Conservation (phyloP, 2,113 vertebrate genomes). For the Centropus bengalensis region DNA sequence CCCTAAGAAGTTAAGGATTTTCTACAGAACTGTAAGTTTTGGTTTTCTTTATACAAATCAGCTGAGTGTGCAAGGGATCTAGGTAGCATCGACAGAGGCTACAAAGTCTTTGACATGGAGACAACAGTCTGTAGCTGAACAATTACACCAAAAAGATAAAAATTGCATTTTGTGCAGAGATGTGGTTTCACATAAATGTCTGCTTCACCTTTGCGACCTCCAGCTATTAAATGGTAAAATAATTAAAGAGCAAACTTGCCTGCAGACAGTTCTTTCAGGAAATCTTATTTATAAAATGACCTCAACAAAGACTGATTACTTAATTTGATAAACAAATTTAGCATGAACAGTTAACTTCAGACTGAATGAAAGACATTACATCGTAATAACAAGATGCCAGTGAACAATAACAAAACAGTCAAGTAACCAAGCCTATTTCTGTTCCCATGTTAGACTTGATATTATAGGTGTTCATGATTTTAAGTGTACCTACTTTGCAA, state of each 20-base stretch:
- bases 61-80: background rate
- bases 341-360: slow-evolving; percentile 37
- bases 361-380: slow-evolving; percentile 57
- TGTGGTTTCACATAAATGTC: slow-evolving; percentile 62
- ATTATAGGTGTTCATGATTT: background rate
- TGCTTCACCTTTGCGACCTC: slow-evolving; percentile 74
- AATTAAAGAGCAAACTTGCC: slow-evolving; percentile 38
- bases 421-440: background rate
- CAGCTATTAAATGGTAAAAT: slow-evolving; percentile 74
- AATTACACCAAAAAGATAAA: background rate
- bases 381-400: background rate
- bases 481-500: background rate
- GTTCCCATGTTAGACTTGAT: background rate
- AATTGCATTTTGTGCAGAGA: slow-evolving; percentile 57
- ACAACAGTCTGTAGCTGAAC: background rate
- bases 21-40: background rate
- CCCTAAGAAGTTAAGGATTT: background rate
- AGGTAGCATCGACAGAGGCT: background rate
- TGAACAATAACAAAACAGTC: background rate
- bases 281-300: slow-evolving; percentile 36
- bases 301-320: slow-evolving; percentile 57
- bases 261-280: slow-evolving; percentile 48
- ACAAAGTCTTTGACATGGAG: background rate
- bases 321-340: slow-evolving; percentile 66
- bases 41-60: background rate